phyloP scores from a whole-genome alignment of 2,113 vertebrate species.

The Channa maculata region DNA sequence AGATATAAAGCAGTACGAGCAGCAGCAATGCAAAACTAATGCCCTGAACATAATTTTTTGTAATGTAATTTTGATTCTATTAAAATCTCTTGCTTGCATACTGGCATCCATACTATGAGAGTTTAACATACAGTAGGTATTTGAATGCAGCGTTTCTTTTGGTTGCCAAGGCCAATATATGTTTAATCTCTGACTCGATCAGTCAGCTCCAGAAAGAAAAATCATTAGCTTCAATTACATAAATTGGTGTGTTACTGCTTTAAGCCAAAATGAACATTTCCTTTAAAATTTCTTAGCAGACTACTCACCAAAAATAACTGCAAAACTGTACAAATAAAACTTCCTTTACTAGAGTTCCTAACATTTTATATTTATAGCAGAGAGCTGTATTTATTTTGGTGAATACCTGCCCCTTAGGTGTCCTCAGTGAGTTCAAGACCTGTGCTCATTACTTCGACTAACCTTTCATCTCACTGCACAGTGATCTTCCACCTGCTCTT shows the following conservation, averaged over 20 bases:
- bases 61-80: neutral
- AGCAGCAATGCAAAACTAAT: too few relatives aligned
- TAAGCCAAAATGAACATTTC: neutral
- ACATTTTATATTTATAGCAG: neutral
- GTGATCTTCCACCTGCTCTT: neutral
- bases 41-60: neutral
- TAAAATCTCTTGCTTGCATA: neutral
- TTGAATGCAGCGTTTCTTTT: neutral
- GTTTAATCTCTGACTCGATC: neutral
- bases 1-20: too few relatives aligned
- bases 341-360: neutral
- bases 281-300: neutral
- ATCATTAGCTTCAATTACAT: neutral
- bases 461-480: neutral
- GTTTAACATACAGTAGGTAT: neutral
- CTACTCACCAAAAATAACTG: neutral
- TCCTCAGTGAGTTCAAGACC: neutral
- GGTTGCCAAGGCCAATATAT: neutral
- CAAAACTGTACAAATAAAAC: neutral
- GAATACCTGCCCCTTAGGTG: neutral
- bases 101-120: too few relatives aligned
- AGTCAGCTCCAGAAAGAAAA: neutral
- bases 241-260: too few relatives aligned
- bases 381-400: neutral
- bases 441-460: constrained; percentile 7